Percentiles rank a stretch among this genome's conserved stretches.
These are phyloP conservation scores for Alaudala cheleensis DNA, from an alignment of 2,113 vertebrate genomes.

Conservation along the genomic window DNA sequence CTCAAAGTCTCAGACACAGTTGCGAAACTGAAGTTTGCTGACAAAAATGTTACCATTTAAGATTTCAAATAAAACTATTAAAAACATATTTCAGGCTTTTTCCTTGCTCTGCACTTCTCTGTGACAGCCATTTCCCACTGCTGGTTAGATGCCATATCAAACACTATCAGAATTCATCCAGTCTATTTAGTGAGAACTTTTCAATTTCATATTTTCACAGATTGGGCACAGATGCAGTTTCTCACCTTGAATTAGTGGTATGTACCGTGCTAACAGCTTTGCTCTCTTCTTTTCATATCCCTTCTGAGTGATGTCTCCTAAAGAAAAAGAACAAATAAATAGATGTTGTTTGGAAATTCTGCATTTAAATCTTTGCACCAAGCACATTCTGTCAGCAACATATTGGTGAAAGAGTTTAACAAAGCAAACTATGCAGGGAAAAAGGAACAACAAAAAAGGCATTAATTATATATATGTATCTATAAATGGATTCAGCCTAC, in stretches of 20 bases:
- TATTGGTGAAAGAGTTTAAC: background rate
- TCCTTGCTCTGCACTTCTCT: background rate
- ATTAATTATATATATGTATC: background rate
- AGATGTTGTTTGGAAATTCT: background rate
- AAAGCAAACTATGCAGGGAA: background rate
- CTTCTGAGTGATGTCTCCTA: slow-evolving; percentile 82
- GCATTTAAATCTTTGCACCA: background rate
- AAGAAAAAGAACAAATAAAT: slow-evolving; percentile 20
- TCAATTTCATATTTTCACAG: background rate
- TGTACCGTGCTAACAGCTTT: slow-evolving; percentile 75
- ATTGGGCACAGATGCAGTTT: background rate
- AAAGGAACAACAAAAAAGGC: background rate
- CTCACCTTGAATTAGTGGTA: slow-evolving; percentile 78
- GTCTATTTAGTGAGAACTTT: background rate
- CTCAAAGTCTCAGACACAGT: background rate
- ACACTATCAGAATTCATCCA: background rate
- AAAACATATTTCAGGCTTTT: background rate
- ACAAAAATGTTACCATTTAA: background rate
- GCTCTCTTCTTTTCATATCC: slow-evolving; percentile 82
- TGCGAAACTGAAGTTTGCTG: background rate
- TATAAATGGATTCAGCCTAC: background rate
- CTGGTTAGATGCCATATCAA: background rate
- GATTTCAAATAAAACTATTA: background rate
- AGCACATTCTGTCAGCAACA: background rate
- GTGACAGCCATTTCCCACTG: background rate